phyloP scores from a whole-genome alignment of 2,888 invertebrate species.

The Agrochola litura region DNA sequence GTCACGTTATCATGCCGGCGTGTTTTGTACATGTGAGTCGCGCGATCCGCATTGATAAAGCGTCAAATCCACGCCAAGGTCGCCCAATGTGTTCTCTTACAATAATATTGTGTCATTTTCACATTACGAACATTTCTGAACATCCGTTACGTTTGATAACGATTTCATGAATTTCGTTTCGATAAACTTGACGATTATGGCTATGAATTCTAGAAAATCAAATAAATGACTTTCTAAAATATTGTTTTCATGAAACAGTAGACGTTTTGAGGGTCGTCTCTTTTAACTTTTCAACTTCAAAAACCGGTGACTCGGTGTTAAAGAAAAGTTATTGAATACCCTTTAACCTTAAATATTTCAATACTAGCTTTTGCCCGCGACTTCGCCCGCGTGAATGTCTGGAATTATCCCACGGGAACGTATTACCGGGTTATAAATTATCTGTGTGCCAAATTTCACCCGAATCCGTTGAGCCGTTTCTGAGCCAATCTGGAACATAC shows the following conservation, averaged over 20 bases:
- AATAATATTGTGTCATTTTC: slow-evolving; percentile 40
- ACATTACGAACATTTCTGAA: slow-evolving; percentile 2
- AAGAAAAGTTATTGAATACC: not conserved
- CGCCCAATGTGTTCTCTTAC: slow-evolving; percentile 11
- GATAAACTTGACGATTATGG: slow-evolving; percentile 3
- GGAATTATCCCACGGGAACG: too few relatives aligned
- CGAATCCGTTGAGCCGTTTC: too few relatives aligned
- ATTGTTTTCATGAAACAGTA: not conserved
- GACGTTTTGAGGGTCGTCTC: not conserved
- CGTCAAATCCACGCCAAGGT: slow-evolving; percentile 44
- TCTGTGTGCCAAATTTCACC: too few relatives aligned
- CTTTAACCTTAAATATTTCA: not conserved
- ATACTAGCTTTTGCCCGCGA: not conserved
- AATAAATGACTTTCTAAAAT: not conserved
- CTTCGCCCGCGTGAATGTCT: too few relatives aligned
- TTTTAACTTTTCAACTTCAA: not conserved
- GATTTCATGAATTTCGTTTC: slow-evolving; percentile 25
- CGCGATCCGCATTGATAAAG: slow-evolving; percentile 53
- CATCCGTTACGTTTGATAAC: slow-evolving; percentile 3
- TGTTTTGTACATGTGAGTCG: slow-evolving; percentile 51
- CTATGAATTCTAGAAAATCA: slow-evolving; percentile 1
- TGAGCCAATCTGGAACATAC: too few relatives aligned
- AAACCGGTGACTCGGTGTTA: not conserved
- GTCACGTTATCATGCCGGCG: slow-evolving; percentile 30
- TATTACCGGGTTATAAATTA: too few relatives aligned